Conservation (phyloP, 2,888 invertebrate genomes). For the Conistra vaccinii region DNA sequence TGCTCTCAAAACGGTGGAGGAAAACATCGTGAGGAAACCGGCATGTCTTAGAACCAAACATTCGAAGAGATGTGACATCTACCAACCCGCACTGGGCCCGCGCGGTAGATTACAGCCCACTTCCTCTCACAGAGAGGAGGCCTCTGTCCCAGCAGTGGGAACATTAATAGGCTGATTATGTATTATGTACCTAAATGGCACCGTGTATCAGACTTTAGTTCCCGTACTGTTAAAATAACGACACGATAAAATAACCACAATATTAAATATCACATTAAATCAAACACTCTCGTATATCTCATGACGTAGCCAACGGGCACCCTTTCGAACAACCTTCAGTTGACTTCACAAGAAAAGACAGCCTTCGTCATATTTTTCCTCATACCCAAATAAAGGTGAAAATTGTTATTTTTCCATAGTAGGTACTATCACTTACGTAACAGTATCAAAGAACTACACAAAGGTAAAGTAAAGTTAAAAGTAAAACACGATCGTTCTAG, state of each 20-base stretch:
- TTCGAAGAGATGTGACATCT: too few species aligned
- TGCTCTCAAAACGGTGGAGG: too few species aligned
- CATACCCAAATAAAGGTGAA: conserved; percentile 29
- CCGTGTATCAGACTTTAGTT: too few species aligned
- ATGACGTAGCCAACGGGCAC: conserved; percentile 8
- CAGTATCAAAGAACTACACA: background rate
- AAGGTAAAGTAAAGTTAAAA: background rate
- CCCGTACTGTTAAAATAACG: background rate
- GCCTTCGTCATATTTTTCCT: conserved; percentile 28
- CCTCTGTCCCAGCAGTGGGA: too few species aligned
- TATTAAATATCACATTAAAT: background rate
- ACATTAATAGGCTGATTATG: too few species aligned
- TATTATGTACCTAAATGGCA: background rate
- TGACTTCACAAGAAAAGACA: conserved; percentile 45
- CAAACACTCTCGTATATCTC: background rate
- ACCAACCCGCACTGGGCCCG: too few species aligned
- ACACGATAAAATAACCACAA: background rate
- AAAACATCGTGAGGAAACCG: too few species aligned
- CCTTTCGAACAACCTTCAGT: conserved; percentile 23
- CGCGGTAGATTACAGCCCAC: too few species aligned
- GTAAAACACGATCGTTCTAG: background rate
- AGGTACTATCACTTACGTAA: background rate
- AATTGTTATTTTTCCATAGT: conserved; percentile 19
- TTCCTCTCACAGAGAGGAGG: too few species aligned
- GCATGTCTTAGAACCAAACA: too few species aligned